Base-by-base conservation (phyloP, 1,140 invertebrate genomes). In the Manduca sexta region DNA sequence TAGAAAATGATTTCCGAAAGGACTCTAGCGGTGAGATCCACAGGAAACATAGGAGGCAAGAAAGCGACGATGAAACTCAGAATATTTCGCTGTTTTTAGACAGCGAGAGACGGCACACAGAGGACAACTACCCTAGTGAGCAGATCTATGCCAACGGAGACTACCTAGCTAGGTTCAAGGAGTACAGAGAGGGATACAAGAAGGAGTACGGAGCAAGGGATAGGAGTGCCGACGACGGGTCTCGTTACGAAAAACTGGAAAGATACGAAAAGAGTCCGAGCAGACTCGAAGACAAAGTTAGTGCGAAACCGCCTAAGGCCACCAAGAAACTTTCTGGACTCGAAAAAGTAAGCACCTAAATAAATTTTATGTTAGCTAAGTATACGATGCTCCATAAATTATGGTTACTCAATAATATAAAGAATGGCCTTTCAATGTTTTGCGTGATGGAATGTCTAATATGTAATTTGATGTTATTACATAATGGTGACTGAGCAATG, bases 1-100 rank as follows among this genome's bases (percentile, higher is more conserved):
- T 93, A 45, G 92, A 93, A 69, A 93, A 93, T 56, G 92, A 94
- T 60, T 93, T 92, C 57, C 87, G 91, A 33, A 88, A 92, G 15
- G 91, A 93, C 57, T 92, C 91, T 3, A 91, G 89, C 52, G 91
- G 72, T 39, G 90, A 86, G 65, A 88, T 75, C 34, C 74, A 64
- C 58, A 88, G 64, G 74, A 72, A 69, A 45, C 55, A 71, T 15
- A 72, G 64, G 47, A 60, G 54, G 52, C 64, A 78, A 45, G 88
- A 88, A 50, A 89, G 90, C 49, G 90, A 91, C 56, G 91, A 92
- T 54, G 90, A 92, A 56, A 88, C 89, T 2, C 88, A 90, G 54
- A 88, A 90, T 2, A 91, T 88, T 10, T 90, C 88, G 12, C 65
- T 91, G 41, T 88, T 92, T 51, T 88, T 92, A 44, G 89, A 89